Base-by-base conservation (phyloP, 1,140 invertebrate genomes). In the Meloidogyne floridensis region DNA sequence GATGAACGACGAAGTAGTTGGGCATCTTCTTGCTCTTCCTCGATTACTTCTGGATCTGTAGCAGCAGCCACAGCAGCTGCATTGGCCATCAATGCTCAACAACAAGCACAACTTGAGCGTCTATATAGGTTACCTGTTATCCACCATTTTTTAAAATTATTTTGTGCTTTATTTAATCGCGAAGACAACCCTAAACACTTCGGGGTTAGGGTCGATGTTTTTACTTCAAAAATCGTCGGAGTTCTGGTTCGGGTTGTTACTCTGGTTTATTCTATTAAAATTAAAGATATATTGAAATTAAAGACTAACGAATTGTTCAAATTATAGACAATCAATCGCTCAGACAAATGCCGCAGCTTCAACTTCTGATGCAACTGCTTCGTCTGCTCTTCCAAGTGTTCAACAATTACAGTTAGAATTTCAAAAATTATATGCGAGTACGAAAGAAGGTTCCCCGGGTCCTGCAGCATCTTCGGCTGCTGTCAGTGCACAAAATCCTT, bases 371-470 rank as follows among this genome's bases (percentile, higher is more conserved):
- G 13, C 82, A 4, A 51, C 81, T 9, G 78, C n/a, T 13, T 42
- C 80, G 54, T 51, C 77, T 70, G 20, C 80, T 53, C 18, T 70
- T 43, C 72, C 69, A 43, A 74, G 81, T 54, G 83, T 89, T 15
- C 86, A 87, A 72, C 84, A 90, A 73, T 72, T 89, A 69, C 89
- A 89, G 77, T 80, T 82, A 13, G 87, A 89, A 70, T 89, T 89
- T 77, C 87, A 89, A 85, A 82, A 87, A 74, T 75, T 89, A 75
- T 79, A 73, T 73, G 86, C 86, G 7, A 87, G 70, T 51, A 87
- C 81, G 2, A 72, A 85, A 32, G 77, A 70, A 47, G 76, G 76
- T 43, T 70, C 81, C 47, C 43, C 79, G 8, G n/a, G 42, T 2
- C 51, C 69, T 13, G 74, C 3, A 18, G 54, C 81, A 18, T 42